phyloP scores from a whole-genome alignment of 2,113 vertebrate genomes.

The Hemiscyllium ocellatum region DNA sequence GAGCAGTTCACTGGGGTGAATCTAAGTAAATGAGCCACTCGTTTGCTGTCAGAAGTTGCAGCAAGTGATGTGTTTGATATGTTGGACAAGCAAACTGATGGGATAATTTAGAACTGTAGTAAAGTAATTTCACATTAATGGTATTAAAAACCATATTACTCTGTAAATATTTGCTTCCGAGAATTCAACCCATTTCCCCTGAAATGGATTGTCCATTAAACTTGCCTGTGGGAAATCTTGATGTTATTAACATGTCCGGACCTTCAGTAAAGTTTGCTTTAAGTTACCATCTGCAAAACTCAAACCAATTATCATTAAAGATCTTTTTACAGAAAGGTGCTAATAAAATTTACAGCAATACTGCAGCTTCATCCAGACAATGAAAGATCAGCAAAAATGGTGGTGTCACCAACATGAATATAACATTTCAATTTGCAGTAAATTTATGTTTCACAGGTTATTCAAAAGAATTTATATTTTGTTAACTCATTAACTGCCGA shows the following conservation, averaged over 20 bases:
- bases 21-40: constrained; percentile 45
- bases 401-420: neutral
- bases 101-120: neutral
- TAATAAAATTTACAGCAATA: neutral
- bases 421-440: neutral
- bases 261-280: neutral
- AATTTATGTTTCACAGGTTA: neutral
- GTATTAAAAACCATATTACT: neutral
- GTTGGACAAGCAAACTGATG: constrained; percentile 54
- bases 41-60: constrained; percentile 44
- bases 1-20: constrained; percentile 47
- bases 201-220: neutral
- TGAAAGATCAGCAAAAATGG: neutral
- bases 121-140: neutral
- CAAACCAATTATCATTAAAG: neutral
- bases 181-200: neutral
- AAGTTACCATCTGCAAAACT: neutral
- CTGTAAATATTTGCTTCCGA: constrained; percentile 6
- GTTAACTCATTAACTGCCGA: neutral
- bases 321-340: neutral
- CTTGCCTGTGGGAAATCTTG: neutral
- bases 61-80: constrained; percentile 42
- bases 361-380: neutral
- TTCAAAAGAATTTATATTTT: constrained; percentile 18
- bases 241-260: neutral